Evolutionary conservation across 1,140 invertebrate genomes (phyloP).

Genomic region (Druon quercuslanigerum): DNA sequence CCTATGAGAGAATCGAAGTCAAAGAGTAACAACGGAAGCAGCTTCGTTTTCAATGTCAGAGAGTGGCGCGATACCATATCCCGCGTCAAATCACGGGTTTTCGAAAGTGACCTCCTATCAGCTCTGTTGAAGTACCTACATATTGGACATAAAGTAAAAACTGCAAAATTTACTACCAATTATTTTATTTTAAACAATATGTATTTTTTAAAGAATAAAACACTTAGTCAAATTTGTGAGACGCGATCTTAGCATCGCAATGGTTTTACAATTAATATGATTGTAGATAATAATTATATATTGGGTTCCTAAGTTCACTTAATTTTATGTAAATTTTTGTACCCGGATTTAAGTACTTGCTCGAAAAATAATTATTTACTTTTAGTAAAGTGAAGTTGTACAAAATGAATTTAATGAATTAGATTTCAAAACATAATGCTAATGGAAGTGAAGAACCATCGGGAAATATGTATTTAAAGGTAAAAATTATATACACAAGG

Average conservation of each 20-base stretch:
- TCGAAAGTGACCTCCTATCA: conserved; percentile 27
- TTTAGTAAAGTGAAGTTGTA: background rate
- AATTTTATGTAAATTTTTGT: no score
- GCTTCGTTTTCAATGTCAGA: conserved; percentile 23
- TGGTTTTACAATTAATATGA: no score
- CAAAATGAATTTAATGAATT: background rate
- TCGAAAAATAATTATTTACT: no score
- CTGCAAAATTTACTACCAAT: background rate
- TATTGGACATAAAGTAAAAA: background rate
- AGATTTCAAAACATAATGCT: background rate
- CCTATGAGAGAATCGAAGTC: conserved; percentile 17
- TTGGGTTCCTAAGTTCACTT: no score
- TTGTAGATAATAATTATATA: no score
- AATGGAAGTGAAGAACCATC: conserved; percentile 7
- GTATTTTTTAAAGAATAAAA: background rate
- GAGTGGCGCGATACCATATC: conserved; percentile 19
- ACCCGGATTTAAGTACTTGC: no score
- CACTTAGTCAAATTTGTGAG: no score
- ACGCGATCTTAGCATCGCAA: no score
- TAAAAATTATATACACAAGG: conserved; percentile 9
- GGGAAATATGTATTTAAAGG: background rate
- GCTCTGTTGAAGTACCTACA: background rate
- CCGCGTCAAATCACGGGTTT: conserved; percentile 5
- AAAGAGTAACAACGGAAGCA: conserved; percentile 15
- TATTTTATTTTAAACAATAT: background rate